Base-by-base conservation (phyloP, 2,113 vertebrate genomes). In the Pelodiscus sinensis region DNA sequence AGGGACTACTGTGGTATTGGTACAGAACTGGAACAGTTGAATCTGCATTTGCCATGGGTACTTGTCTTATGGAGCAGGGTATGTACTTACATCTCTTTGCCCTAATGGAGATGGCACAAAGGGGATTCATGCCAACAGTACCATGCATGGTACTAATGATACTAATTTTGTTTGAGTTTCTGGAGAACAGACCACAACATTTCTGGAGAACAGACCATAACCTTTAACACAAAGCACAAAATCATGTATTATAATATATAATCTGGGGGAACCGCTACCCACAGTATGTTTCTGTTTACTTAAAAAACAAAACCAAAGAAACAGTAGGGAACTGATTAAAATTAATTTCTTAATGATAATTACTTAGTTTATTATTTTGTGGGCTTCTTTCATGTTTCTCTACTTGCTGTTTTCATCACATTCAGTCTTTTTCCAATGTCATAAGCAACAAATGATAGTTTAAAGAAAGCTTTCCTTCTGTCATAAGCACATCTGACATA, bases 371-470 rank as follows among this genome's bases (percentile, higher is more conserved):
- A 51, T 13, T 82, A 12, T 88, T 51, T n/a, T 88, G 5, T 31
- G 10, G 16, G 55, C 82, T 85, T 84, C 0, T 56, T 50, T 93
- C 84, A 77, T 79, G 0, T 0, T 58, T 62, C n/a, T 50, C 9
- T 29, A 81, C 78, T 65, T 65, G 12, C 6, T 8, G 2, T 52
- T 92, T 79, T 62, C 3, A 29, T 50, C 35, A 25, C 6, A 80
- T 54, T 14, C 9, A 73, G 22, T n/a, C 52, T 2, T 0, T 0
- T 68, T 8, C 54, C 10, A 2, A 9, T 12, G 60, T 56, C 71
- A 57, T 85, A 88, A 78, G 1, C 82, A 82, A 4, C 3, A 85
- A 77, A 91, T 58, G 6, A 3, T 6, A 31, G 8, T 4, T 29
- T 2, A 25, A 71, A 58, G 55, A 52, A 88, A 86, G 9, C 38